Conservation (phyloP, 2,113 vertebrate species). For the Euleptes europaea region DNA sequence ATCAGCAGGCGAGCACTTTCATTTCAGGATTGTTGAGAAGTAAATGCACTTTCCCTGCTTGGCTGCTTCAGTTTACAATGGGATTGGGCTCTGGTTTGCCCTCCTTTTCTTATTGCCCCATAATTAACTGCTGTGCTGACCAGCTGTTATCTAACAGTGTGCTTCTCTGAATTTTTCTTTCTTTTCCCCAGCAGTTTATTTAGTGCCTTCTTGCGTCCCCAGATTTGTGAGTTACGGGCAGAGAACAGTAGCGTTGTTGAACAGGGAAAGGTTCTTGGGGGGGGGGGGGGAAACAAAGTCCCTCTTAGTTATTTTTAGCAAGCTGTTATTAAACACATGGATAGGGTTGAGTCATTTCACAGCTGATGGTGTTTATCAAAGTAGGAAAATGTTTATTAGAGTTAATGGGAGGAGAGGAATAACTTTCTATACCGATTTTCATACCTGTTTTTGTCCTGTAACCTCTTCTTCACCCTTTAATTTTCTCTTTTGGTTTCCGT, state of each 20-base stretch:
- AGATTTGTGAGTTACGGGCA: neutral
- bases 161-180: neutral
- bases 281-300: neutral
- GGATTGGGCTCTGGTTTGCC: neutral
- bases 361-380: neutral
- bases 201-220: neutral
- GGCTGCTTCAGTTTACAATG: neutral
- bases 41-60: rapidly evolving
- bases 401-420: neutral
- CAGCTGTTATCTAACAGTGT: constrained; percentile 1
- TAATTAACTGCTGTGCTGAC: neutral
- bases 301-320: neutral
- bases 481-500: neutral
- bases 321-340: neutral
- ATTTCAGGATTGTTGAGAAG: neutral
- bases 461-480: neutral
- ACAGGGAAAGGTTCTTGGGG: neutral
- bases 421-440: neutral
- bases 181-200: neutral
- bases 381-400: neutral
- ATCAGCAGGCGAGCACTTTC: neutral
- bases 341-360: neutral
- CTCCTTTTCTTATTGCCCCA: neutral
- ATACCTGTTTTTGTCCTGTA: too few relatives aligned
- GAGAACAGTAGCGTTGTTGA: neutral